Evolutionary conservation across 2,113 vertebrate genomes (phyloP), one percentile per base, ranked within the genome.

Genomic region (Hyaena hyaena): DNA sequence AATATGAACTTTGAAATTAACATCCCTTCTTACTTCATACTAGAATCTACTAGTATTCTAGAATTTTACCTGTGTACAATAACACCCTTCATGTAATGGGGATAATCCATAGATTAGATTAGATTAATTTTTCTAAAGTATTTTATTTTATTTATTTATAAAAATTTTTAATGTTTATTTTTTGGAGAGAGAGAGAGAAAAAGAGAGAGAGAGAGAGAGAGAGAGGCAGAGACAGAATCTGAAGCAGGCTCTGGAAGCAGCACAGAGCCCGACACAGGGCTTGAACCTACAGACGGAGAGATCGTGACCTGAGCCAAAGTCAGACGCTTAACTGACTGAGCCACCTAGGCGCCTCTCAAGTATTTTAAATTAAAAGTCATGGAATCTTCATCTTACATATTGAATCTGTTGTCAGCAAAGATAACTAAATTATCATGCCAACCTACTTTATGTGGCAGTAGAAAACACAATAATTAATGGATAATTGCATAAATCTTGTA

Each of bases 41-140:
- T 76, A 53, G 19, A 58, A 91, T 69, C 23, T 66, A 35, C 43
- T 77, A 48, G 74, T 76, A 48, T 16, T 77, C 74, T 26, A 48
- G 43, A 76, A 61, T 93, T 83, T 39, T 71, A 81, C 31, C 77
- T 80, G 84, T 2, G 17, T 66, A 74, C 95, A 90, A 58, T 82
- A 53, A 58, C 93, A 71, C 15, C 1, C 55, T 83, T 92, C 63
- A 35, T 69, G 55, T 69, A 17, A 55, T 4, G 8, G 7, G 45
- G 89, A 8, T 39, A 92, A 35, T 48, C 4, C 17, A 50, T 45
- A 26, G 11, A 33, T 58, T 35, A 4, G 11, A 66, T 84, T 35
- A 5, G 11, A 66, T 84, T 95, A 71, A 79, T 50, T 93, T 17
- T 63, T 83, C 28, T 88, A 24, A 43, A 92, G 53, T 63, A 88